phyloP scores from a whole-genome alignment of 2,797 vertebrate genomes.

The Atherinosoma microstoma region DNA sequence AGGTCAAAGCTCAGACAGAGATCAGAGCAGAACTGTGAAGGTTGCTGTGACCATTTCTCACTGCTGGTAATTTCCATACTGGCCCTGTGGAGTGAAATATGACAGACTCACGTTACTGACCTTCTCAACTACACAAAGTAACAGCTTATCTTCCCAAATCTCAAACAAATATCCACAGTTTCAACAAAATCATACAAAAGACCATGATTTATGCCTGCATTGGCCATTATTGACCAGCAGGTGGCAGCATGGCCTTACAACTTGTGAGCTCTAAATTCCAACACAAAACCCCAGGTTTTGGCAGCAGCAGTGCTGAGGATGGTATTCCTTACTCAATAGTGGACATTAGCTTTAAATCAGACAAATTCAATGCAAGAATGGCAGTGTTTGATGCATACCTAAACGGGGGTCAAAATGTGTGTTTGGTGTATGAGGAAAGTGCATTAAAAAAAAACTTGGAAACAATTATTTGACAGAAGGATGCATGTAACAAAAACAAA shows the following conservation, averaged over 20 bases:
- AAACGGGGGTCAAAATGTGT: conserved; percentile 83
- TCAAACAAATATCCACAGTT: conserved; percentile 58
- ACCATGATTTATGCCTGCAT: conserved; percentile 68
- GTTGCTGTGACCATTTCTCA: conserved; percentile 87
- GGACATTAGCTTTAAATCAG: conserved; percentile 50
- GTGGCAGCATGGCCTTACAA: conserved; percentile 81
- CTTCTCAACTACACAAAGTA: conserved; percentile 25
- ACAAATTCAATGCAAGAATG: conserved; percentile 62
- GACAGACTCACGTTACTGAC: conserved; percentile 60
- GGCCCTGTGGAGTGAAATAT: conserved; percentile 87
- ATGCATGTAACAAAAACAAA: conserved; percentile 8
- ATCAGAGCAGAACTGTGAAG: conserved; percentile 75
- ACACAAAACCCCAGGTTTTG: conserved; percentile 54
- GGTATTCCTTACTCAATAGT: conserved; percentile 45
- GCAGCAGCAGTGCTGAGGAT: conserved; percentile 68
- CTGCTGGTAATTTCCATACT: conserved; percentile 99
- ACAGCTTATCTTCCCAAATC: conserved; percentile 47
- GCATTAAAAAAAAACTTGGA: conserved; percentile 40
- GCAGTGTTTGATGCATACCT: conserved; percentile 70
- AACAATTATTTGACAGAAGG: conserved; percentile 27
- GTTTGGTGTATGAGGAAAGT: conserved; percentile 48
- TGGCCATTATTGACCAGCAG: conserved; percentile 80
- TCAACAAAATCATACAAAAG: conserved; percentile 63
- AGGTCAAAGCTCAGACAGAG: conserved; percentile 81
- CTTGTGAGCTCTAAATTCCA: conserved; percentile 55